Conservation (phyloP, 53 echinoderm and acorn worm species). For the Paracentrotus lividus region DNA sequence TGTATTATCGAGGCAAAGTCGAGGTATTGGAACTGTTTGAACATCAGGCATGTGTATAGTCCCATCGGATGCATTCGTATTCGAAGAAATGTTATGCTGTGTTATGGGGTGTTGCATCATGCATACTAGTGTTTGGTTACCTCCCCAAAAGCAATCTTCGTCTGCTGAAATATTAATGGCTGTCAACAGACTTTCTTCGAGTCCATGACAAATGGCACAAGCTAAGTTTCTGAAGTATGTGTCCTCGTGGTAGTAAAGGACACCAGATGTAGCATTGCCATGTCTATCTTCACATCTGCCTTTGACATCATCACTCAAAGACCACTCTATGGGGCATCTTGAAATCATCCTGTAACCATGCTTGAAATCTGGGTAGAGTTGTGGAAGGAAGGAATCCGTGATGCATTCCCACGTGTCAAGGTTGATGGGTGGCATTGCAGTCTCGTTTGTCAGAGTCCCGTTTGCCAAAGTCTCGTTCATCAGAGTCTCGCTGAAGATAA, state of each 20-base stretch:
- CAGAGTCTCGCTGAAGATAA: background rate
- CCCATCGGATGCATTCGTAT: background rate
- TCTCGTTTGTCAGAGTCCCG: constrained; percentile 19
- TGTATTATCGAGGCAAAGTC: background rate
- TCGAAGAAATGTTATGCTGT: background rate
- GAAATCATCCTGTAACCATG: constrained; percentile 56
- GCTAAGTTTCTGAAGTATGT: constrained; percentile 21
- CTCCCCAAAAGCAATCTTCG: background rate
- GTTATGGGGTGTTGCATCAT: background rate
- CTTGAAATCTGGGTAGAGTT: background rate
- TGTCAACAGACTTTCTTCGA: background rate
- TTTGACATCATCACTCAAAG: constrained; percentile 16
- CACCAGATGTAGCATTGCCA: background rate
- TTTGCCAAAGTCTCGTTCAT: background rate
- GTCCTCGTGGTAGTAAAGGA: background rate
- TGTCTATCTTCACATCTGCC: constrained; percentile 1
- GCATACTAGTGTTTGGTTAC: background rate
- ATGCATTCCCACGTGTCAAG: constrained; percentile 30
- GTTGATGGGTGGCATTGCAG: background rate
- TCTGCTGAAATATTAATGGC: background rate
- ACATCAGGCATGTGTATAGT: background rate
- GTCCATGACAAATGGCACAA: constrained; percentile 54
- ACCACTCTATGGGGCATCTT: constrained; percentile 15
- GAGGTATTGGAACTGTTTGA: background rate
- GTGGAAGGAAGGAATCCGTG: constrained; percentile 15